phyloP scores from a whole-genome alignment of 1,140 invertebrate genomes.

The Anagrus nilaparvatae region DNA sequence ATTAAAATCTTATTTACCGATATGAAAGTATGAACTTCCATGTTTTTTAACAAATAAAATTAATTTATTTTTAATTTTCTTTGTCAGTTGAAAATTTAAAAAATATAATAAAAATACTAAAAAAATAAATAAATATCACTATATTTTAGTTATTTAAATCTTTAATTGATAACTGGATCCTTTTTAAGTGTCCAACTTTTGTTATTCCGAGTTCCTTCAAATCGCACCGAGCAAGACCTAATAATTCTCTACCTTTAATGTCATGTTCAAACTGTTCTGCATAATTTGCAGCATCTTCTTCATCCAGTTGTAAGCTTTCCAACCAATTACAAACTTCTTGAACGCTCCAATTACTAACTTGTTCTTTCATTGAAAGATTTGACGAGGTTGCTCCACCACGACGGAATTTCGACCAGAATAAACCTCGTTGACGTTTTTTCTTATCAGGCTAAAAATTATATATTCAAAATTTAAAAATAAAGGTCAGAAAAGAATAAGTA shows the following conservation, averaged over 20 bases:
- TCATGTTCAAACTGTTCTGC: constrained; percentile 80
- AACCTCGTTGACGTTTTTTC: constrained; percentile 44
- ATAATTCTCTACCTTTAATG: constrained; percentile 80
- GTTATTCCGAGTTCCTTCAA: constrained; percentile 83
- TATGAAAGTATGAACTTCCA: no score
- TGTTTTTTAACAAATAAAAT: no score
- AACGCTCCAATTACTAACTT: constrained; percentile 54
- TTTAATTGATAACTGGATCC: constrained; percentile 84
- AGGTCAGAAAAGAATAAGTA: constrained; percentile 1
- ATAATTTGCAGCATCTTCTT: no score
- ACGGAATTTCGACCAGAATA: constrained; percentile 52
- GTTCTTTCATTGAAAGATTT: no score
- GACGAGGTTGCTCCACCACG: constrained; percentile 21
- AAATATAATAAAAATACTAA: no score
- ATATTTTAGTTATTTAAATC: constrained; percentile 57
- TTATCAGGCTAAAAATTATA: constrained; percentile 43
- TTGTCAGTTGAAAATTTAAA: no score
- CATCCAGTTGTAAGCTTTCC: constrained; percentile 73
- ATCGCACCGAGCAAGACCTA: constrained; percentile 75
- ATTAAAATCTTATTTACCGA: no score
- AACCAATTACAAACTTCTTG: constrained; percentile 75
- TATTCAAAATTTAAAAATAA: background rate
- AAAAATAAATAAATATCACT: no score
- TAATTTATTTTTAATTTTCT: no score
- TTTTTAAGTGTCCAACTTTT: constrained; percentile 90